phyloP scores from a whole-genome alignment of 2,797 vertebrate species.

The Siniperca scherzeri region DNA sequence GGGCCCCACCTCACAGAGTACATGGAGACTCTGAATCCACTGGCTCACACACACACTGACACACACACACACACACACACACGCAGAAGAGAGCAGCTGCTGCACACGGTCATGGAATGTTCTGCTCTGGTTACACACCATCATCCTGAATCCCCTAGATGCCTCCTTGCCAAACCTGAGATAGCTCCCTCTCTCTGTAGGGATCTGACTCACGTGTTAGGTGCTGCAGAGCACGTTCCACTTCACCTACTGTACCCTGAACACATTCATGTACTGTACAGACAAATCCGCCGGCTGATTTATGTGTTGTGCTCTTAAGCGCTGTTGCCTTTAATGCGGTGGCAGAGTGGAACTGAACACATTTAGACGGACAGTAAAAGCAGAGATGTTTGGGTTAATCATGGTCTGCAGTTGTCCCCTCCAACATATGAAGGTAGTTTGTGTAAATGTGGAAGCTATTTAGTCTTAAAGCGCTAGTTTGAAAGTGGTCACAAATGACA shows the following conservation, averaged over 20 bases:
- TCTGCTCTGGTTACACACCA: conserved; percentile 72
- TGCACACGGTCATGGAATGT: conserved; percentile 66
- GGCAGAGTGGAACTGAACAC: background rate
- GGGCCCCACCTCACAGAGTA: conserved; percentile 36
- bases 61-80: conserved; percentile 20
- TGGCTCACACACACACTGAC: conserved; percentile 23
- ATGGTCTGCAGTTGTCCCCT: background rate
- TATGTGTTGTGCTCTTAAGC: background rate
- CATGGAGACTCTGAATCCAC: conserved; percentile 20
- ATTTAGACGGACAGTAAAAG: background rate
- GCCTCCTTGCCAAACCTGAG: conserved; percentile 47
- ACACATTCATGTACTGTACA: background rate
- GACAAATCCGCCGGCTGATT: background rate
- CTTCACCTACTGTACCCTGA: conserved; percentile 47
- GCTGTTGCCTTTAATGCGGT: background rate
- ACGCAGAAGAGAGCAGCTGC: conserved; percentile 72
- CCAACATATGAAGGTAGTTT: background rate
- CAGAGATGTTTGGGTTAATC: background rate
- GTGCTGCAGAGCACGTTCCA: conserved; percentile 28
- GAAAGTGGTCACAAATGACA: background rate
- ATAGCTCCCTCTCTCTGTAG: conserved; percentile 42
- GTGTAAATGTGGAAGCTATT: background rate
- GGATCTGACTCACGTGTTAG: conserved; percentile 39
- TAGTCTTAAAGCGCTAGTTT: background rate
- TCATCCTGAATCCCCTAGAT: conserved; percentile 58